Conservation (phyloP, 2,113 vertebrate genomes). For the Cacatua alba region DNA sequence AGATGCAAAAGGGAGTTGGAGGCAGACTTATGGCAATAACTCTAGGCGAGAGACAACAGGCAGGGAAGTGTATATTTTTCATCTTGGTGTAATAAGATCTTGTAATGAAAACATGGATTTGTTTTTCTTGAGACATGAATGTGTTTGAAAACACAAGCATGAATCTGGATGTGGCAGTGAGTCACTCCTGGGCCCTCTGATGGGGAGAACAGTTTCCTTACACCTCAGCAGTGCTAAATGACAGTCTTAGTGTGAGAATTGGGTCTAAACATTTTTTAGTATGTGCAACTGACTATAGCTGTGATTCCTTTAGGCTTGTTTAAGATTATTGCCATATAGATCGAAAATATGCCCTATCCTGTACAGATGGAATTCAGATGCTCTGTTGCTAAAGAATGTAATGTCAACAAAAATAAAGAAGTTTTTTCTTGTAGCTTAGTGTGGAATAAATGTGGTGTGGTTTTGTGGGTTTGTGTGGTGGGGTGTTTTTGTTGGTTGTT, state of each 20-base stretch:
- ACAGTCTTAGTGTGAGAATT: neutral
- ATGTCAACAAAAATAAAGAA: neutral
- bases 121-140: neutral
- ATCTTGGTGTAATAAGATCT: neutral
- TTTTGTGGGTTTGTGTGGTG: neutral
- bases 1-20: neutral
- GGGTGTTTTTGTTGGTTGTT: neutral
- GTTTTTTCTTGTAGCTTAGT: neutral
- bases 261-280: neutral
- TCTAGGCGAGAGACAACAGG: neutral
- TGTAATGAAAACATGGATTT: neutral
- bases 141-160: neutral
- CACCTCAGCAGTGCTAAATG: neutral
- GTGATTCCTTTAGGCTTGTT: neutral
- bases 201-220: neutral
- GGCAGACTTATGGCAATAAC: neutral
- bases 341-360: neutral
- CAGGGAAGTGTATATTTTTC: neutral
- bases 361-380: neutral
- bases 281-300: neutral
- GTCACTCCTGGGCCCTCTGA: neutral
- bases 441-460: neutral
- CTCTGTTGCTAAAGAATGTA: neutral
- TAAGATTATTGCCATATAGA: neutral
- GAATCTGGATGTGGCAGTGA: neutral